Evolutionary conservation across 1,140 invertebrate genomes (phyloP).

Genomic region (Papilio xuthus): DNA sequence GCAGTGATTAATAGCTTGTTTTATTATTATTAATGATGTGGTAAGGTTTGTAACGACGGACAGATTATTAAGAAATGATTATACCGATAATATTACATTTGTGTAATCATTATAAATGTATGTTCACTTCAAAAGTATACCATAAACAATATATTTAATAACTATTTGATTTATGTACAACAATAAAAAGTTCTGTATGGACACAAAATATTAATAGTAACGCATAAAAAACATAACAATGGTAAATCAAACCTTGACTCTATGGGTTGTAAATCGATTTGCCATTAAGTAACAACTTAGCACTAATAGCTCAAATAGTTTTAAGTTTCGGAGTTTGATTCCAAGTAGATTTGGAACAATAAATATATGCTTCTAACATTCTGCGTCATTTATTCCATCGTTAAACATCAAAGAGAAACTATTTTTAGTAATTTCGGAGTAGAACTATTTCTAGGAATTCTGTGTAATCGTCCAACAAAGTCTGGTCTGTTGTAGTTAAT

Average conservation of each 20-base stretch:
- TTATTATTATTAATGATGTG: background rate
- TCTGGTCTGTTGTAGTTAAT: too few species aligned
- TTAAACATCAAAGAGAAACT: conserved; percentile 1
- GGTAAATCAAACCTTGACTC: background rate
- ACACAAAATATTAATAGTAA: background rate
- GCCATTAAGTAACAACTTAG: background rate
- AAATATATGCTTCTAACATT: background rate
- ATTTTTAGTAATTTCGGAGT: too few species aligned
- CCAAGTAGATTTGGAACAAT: background rate
- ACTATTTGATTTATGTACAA: background rate
- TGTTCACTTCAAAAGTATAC: background rate
- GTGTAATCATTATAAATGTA: background rate
- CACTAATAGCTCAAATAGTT: background rate
- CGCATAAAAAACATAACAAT: conserved; percentile 7
- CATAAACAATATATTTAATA: background rate
- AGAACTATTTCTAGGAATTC: background rate
- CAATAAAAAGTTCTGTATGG: background rate
- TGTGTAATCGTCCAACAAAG: background rate
- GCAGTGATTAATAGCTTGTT: conserved; percentile 27
- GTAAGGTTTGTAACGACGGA: background rate
- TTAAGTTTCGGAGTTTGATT: background rate
- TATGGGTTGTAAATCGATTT: background rate
- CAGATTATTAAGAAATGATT: background rate
- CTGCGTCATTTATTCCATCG: background rate
- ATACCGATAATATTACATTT: background rate